These are phyloP conservation scores for Neodiprion lecontei DNA, from an alignment of 1,140 invertebrate genomes.

Conservation along the genomic window DNA sequence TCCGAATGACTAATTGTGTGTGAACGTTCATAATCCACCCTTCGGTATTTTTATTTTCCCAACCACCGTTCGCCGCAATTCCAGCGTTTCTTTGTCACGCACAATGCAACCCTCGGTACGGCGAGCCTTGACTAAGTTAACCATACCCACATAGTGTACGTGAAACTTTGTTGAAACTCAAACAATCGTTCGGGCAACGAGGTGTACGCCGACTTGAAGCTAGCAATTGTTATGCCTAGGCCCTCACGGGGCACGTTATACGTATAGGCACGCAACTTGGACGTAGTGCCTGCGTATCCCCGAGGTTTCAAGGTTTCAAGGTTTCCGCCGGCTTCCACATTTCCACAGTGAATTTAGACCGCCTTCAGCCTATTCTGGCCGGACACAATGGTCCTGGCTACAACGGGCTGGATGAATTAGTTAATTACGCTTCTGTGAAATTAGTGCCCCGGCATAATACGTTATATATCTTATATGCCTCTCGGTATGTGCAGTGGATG, in stretches of 20 bases:
- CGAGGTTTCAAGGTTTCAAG: constrained; percentile 1
- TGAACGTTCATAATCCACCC: neutral
- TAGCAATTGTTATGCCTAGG: neutral
- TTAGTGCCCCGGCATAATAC: neutral
- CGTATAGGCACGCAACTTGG: neutral
- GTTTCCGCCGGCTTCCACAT: neutral
- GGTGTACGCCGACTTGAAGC: constrained; percentile 1
- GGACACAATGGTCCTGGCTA: constrained; percentile 2
- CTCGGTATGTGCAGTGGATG: no score
- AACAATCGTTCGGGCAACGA: neutral
- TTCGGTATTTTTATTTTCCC: neutral
- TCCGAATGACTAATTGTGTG: no score
- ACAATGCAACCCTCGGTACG: neutral
- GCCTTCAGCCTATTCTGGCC: neutral
- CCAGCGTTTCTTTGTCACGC: neutral
- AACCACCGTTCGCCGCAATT: no score
- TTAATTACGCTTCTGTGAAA: constrained; percentile 5
- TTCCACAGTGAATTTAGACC: neutral
- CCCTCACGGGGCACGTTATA: no score
- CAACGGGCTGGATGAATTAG: constrained; percentile 2
- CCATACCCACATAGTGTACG: neutral
- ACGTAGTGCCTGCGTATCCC: neutral
- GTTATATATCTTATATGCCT: no score
- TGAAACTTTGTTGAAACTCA: constrained; percentile 3
- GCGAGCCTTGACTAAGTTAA: neutral